These are phyloP conservation scores for Rhyacichthys aspro DNA, from an alignment of 2,797 vertebrate species.

Conservation along the genomic window DNA sequence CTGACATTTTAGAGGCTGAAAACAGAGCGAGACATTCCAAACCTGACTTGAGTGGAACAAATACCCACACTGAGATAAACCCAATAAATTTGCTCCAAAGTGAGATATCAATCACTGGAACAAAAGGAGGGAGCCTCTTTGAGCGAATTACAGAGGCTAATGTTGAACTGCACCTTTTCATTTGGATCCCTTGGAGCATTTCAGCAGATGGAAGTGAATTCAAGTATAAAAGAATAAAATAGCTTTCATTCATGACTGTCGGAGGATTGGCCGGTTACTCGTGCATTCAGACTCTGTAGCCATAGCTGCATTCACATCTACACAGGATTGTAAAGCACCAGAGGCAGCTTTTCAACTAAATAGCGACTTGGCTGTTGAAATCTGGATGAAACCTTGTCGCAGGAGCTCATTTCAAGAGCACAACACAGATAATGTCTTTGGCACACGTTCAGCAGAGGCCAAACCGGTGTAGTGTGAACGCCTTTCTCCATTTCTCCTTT, in stretches of 20 bases:
- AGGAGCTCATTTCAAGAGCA: conserved; percentile 29
- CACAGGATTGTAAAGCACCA: not conserved
- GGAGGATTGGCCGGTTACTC: conserved; percentile 27
- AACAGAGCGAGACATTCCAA: conserved; percentile 16
- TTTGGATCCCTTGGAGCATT: conserved; percentile 38
- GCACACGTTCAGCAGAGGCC: conserved; percentile 34
- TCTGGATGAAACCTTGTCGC: conserved; percentile 16
- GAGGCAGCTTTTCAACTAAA: conserved; percentile 14
- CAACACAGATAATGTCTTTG: conserved; percentile 50
- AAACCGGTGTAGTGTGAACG: conserved; percentile 27
- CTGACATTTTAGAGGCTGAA: conserved; percentile 43
- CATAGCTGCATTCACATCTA: conserved; percentile 13
- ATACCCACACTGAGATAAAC: conserved; percentile 39
- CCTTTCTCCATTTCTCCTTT: conserved; percentile 16
- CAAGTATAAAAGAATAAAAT: conserved; percentile 30
- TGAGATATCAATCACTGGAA: conserved; percentile 33
- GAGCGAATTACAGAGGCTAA: conserved; percentile 16
- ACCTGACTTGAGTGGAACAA: conserved; percentile 27
- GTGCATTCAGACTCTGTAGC: conserved; percentile 22
- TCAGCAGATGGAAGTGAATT: conserved; percentile 41
- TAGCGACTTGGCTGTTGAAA: conserved; percentile 7
- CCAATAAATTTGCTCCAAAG: conserved; percentile 30
- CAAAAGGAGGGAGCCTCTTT: conserved; percentile 22
- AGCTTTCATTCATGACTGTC: conserved; percentile 37
- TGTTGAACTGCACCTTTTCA: conserved; percentile 40